Conservation (phyloP, 2,888 invertebrate species). For the Criorhina ranunculi region DNA sequence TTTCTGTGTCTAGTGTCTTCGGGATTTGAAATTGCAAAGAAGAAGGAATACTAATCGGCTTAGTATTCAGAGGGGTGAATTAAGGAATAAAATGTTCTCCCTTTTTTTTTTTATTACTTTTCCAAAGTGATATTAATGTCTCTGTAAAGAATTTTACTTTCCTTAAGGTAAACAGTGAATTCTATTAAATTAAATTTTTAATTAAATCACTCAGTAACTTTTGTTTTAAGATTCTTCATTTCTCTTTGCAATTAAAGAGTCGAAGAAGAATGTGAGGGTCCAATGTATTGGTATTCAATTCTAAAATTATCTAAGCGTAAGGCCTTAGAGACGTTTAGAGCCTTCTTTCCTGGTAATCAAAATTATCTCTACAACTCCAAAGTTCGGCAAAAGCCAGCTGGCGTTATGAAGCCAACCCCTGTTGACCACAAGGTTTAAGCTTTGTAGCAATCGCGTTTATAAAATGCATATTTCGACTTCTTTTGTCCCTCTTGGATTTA, state of each 20-base stretch:
- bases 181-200: conserved; percentile 34
- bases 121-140: conserved; percentile 42
- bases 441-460: too few species aligned
- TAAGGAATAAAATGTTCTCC: conserved; percentile 20
- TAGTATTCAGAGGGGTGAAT: conserved; percentile 16
- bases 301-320: too few species aligned
- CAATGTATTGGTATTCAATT: too few species aligned
- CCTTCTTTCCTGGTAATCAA: too few species aligned
- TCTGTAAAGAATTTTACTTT: conserved; percentile 17
- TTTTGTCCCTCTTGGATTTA: too few species aligned
- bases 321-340: too few species aligned
- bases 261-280: too few species aligned
- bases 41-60: conserved; percentile 50
- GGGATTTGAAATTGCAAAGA: conserved; percentile 29
- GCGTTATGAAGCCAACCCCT: too few species aligned
- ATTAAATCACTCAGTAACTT: conserved; percentile 22
- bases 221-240: neutral
- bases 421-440: too few species aligned
- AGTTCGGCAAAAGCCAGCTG: too few species aligned
- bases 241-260: neutral
- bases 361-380: too few species aligned
- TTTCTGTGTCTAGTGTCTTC: conserved; percentile 27
- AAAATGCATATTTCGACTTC: too few species aligned
- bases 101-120: neutral
- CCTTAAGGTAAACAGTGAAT: conserved; percentile 38